phyloP scores from a whole-genome alignment of 2,888 invertebrate genomes.

The Drosophila infuscata region DNA sequence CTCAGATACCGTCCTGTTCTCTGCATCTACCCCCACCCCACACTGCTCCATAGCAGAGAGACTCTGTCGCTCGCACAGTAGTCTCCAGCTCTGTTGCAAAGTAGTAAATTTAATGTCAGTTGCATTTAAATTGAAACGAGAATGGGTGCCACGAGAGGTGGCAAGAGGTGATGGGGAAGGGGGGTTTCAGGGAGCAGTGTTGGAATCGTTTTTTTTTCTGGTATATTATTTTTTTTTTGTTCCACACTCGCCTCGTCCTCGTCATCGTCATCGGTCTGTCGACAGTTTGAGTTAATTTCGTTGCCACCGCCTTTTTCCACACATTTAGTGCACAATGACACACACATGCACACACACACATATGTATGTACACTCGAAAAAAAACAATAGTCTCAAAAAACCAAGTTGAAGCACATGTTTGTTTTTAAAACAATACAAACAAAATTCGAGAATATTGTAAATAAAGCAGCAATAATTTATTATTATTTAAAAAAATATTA shows the following conservation, averaged over 20 bases:
- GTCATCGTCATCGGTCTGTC: slow-evolving; percentile 54
- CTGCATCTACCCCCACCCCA: neutral
- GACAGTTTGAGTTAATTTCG: slow-evolving; percentile 79
- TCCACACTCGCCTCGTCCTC: slow-evolving; percentile 7
- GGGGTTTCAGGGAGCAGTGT: neutral
- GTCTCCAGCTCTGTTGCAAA: slow-evolving; percentile 68
- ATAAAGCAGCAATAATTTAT: neutral
- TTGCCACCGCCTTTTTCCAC: slow-evolving; percentile 58
- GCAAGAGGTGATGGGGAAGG: neutral
- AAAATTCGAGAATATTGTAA: neutral
- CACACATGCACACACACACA: slow-evolving; percentile 16
- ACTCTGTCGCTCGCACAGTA: slow-evolving; percentile 44
- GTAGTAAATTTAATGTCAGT: slow-evolving; percentile 81
- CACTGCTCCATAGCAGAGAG: neutral
- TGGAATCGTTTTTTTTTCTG: slow-evolving; percentile 6
- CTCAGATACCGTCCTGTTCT: slow-evolving; percentile 26
- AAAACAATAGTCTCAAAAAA: neutral
- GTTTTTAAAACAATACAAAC: neutral
- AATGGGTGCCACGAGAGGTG: slow-evolving; percentile 20
- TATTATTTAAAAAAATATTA: neutral
- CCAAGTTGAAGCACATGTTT: neutral
- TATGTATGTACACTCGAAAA: neutral
- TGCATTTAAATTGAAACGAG: slow-evolving; percentile 80
- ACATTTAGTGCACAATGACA: slow-evolving; percentile 46
- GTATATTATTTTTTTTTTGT: slow-evolving; percentile 1